Percentiles rank a stretch among this genome's conserved stretches.
Evolutionary conservation across 2,113 vertebrate genomes (phyloP).

Genomic region (Penelope pileata): DNA sequence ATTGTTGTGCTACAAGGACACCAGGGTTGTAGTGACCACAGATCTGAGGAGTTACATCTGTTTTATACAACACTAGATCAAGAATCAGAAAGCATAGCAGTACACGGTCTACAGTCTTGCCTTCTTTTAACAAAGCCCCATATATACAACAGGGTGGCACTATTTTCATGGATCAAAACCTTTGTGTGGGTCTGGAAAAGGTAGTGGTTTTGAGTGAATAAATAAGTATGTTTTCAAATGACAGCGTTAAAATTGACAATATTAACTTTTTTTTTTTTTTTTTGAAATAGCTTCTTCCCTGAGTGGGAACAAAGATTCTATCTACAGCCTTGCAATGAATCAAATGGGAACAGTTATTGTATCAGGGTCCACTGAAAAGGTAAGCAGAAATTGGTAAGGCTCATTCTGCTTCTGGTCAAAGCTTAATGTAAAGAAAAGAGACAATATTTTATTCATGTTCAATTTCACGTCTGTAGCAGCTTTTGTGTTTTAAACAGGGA

Average conservation of each 20-base stretch:
- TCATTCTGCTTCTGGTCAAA: background rate
- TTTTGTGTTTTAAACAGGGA: background rate
- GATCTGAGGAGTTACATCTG: background rate
- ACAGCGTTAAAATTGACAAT: background rate
- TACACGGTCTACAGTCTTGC: background rate
- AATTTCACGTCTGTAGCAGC: background rate
- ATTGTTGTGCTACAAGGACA: background rate
- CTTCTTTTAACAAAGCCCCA: background rate
- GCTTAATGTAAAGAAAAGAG: background rate
- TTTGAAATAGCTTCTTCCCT: conserved; percentile 90
- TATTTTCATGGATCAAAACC: background rate
- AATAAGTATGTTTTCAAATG: background rate
- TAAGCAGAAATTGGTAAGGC: conserved; percentile 50
- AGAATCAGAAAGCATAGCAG: background rate
- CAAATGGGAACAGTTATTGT: conserved; percentile 99
- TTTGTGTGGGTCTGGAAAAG: background rate
- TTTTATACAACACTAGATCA: background rate
- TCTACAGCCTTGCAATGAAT: conserved; percentile 99
- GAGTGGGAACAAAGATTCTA: conserved; percentile 99
- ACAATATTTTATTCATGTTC: background rate
- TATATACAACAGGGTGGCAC: background rate
- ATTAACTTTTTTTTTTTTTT: conserved; percentile 50
- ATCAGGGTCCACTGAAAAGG: conserved; percentile 98
- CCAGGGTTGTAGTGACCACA: background rate
- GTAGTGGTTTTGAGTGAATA: background rate